phyloP scores from a whole-genome alignment of 2,888 invertebrate genomes.

The Sesia bembeciformis region DNA sequence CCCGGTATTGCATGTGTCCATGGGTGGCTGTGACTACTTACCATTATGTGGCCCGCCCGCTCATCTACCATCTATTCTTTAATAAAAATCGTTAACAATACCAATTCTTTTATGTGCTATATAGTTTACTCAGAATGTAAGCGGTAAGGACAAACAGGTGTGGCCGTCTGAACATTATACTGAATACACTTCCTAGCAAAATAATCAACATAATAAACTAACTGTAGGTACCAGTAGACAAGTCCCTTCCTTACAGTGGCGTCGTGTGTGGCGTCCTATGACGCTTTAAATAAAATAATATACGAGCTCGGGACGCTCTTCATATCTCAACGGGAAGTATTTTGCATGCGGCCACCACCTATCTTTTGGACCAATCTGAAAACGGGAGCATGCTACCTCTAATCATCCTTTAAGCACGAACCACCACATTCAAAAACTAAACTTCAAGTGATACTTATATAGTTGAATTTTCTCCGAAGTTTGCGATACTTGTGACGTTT shows the following conservation, averaged over 20 bases:
- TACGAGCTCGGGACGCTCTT: conserved; percentile 53
- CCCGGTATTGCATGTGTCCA: too few relatives aligned
- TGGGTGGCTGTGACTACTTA: too few relatives aligned
- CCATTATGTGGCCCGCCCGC: too few relatives aligned
- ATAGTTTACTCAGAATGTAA: too few relatives aligned
- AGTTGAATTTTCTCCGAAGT: conserved; percentile 9
- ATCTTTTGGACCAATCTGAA: conserved; percentile 66
- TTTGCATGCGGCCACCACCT: conserved; percentile 64
- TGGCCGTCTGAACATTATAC: not conserved
- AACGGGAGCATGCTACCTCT: conserved; percentile 40
- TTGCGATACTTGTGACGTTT: conserved; percentile 12
- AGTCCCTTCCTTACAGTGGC: conserved; percentile 24
- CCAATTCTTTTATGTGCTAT: too few relatives aligned
- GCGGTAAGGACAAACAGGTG: not conserved
- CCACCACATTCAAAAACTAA: conserved; percentile 7
- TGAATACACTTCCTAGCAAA: not conserved
- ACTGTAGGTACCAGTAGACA: not conserved
- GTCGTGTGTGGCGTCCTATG: conserved; percentile 61
- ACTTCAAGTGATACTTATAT: conserved; percentile 4
- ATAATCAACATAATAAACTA: not conserved
- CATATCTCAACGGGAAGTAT: conserved; percentile 70
- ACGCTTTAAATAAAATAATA: conserved; percentile 63
- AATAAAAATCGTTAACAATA: too few relatives aligned
- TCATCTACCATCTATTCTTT: too few relatives aligned
- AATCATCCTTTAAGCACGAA: conserved; percentile 15